phyloP scores from a whole-genome alignment of 2,888 invertebrate species.

The Griposia aprilina region DNA sequence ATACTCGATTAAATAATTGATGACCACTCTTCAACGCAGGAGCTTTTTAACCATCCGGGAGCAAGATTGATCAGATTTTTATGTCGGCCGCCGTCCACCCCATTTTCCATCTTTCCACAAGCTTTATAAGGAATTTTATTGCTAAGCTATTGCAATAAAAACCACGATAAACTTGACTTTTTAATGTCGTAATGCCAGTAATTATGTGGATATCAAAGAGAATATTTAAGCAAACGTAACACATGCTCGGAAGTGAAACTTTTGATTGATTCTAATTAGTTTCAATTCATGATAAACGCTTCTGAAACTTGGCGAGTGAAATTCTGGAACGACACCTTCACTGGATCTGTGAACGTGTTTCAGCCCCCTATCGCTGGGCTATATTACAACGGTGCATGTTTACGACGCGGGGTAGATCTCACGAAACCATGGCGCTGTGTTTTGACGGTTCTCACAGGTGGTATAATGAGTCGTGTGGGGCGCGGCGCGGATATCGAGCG shows the following conservation, averaged over 20 bases:
- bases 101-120: constrained; percentile 27
- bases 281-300: constrained; percentile 48
- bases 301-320: constrained; percentile 35
- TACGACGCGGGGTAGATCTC: constrained; percentile 66
- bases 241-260: constrained; percentile 41
- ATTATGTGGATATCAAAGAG: constrained; percentile 39
- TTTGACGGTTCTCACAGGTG: constrained; percentile 89
- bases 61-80: constrained; percentile 53
- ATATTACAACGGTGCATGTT: constrained; percentile 60
- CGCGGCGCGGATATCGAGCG: constrained; percentile 84
- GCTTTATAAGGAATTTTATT: constrained; percentile 39
- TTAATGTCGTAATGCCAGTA: constrained; percentile 33
- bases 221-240: constrained; percentile 43
- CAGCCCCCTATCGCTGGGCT: constrained; percentile 37
- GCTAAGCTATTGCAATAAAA: constrained; percentile 34
- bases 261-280: constrained; percentile 52
- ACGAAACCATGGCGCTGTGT: constrained; percentile 83
- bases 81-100: constrained; percentile 34
- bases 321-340: constrained; percentile 37
- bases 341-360: constrained; percentile 48
- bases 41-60: constrained; percentile 27
- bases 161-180: constrained; percentile 14
- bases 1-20: constrained; percentile 42
- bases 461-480: constrained; percentile 84
- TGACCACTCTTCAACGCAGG: constrained; percentile 16